phyloP scores from a whole-genome alignment of 2,888 invertebrate genomes.

The Campoplex capitator region DNA sequence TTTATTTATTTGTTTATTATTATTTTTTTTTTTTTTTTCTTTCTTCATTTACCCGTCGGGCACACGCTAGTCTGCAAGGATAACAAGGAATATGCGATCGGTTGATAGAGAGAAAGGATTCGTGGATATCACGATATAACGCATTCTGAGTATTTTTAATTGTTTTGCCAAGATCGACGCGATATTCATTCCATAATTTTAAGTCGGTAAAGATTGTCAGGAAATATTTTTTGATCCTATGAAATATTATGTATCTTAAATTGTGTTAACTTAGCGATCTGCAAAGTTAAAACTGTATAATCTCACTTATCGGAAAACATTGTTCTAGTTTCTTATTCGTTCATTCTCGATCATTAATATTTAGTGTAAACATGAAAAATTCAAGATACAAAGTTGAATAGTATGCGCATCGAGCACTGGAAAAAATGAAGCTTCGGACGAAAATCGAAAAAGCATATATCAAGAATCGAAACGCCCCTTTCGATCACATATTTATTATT shows the following conservation, averaged over 20 bases:
- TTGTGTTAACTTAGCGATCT: slow-evolving; percentile 55
- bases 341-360: slow-evolving; percentile 24
- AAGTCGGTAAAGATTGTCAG: slow-evolving; percentile 69
- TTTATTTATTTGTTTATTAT: background rate
- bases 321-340: slow-evolving; percentile 26
- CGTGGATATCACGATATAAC: slow-evolving; percentile 50
- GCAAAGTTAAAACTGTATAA: slow-evolving; percentile 48
- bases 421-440: slow-evolving; percentile 52
- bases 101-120: slow-evolving; percentile 25
- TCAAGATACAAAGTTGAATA: slow-evolving; percentile 61
- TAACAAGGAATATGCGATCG: slow-evolving; percentile 50
- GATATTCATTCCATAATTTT: slow-evolving; percentile 55
- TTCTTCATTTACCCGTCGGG: slow-evolving; percentile 34
- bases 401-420: slow-evolving; percentile 40
- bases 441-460: slow-evolving; percentile 28
- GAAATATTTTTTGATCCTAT: slow-evolving; percentile 69
- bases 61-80: slow-evolving; percentile 63
- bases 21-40: slow-evolving; percentile 24
- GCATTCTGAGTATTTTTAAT: slow-evolving; percentile 28
- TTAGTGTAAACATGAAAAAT: slow-evolving; percentile 61
- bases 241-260: slow-evolving; percentile 59
- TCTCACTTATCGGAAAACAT: slow-evolving; percentile 51
- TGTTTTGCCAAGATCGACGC: slow-evolving; percentile 24
- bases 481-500: slow-evolving; percentile 18
- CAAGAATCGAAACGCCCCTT: slow-evolving; percentile 24